Percentiles rank a stretch among this genome's conserved stretches.
These are phyloP conservation scores for Brachylomia viminalis DNA, from an alignment of 2,888 invertebrate species.

Conservation along the genomic window DNA sequence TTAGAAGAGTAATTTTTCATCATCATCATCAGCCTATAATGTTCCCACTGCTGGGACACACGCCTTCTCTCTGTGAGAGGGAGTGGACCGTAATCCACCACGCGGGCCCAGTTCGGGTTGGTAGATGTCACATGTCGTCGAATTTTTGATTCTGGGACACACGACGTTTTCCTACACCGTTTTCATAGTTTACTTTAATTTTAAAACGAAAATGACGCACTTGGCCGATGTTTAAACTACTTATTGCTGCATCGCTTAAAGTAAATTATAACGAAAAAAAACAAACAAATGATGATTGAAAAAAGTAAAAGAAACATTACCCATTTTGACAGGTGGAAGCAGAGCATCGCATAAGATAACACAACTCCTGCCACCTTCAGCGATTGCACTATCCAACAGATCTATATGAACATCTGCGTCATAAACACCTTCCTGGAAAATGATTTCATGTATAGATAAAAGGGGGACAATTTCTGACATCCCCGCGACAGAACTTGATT, in stretches of 20 bases:
- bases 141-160: too few species aligned
- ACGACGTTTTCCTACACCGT: too few species aligned
- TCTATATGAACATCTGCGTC: constrained; percentile 92
- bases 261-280: background rate
- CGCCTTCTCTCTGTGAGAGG: too few species aligned
- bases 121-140: too few species aligned
- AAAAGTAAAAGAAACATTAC: constrained; percentile 75
- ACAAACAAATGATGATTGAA: background rate
- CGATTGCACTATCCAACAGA: constrained; percentile 91
- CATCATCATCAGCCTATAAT: too few species aligned
- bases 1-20: too few species aligned
- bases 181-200: too few species aligned
- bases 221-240: background rate
- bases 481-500: constrained; percentile 84
- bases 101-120: too few species aligned
- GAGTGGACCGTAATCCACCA: too few species aligned
- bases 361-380: constrained; percentile 91
- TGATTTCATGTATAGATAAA: constrained; percentile 21
- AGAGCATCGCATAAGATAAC: constrained; percentile 93
- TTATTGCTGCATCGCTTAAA: background rate
- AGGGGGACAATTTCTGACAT: too few species aligned
- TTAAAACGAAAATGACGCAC: background rate
- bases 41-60: too few species aligned
- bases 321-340: constrained; percentile 92
- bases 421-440: constrained; percentile 91